phyloP scores from a whole-genome alignment of 2,797 vertebrate species.

The Eidolon dupreanum region DNA sequence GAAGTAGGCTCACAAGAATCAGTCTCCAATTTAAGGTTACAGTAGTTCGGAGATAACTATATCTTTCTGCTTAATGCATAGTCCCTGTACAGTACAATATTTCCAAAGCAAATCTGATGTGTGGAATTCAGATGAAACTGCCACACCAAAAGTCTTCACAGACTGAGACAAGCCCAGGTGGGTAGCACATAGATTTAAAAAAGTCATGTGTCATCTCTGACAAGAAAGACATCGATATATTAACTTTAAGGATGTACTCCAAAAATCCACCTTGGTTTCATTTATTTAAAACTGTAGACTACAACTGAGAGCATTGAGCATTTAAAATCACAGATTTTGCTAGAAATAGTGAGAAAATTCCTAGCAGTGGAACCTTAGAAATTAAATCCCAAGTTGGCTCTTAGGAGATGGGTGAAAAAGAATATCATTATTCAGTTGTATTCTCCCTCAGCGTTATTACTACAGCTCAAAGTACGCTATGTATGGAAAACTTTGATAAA shows the following conservation, averaged over 20 bases:
- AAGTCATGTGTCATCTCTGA: slow-evolving; percentile 33
- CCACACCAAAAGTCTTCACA: slow-evolving; percentile 30
- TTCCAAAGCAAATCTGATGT: slow-evolving; percentile 58
- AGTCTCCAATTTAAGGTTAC: slow-evolving; percentile 51
- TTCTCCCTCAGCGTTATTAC: slow-evolving; percentile 80
- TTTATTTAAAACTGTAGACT: slow-evolving; percentile 42
- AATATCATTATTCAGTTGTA: neutral
- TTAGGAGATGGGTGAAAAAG: slow-evolving; percentile 52
- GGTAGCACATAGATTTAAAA: slow-evolving; percentile 43
- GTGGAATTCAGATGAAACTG: neutral
- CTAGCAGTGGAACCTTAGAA: slow-evolving; percentile 55
- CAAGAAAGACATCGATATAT: slow-evolving; percentile 20
- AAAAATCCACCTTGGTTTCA: slow-evolving; percentile 40
- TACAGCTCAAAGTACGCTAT: slow-evolving; percentile 87
- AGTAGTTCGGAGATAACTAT: slow-evolving; percentile 57
- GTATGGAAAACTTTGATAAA: slow-evolving; percentile 98
- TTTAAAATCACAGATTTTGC: slow-evolving; percentile 33
- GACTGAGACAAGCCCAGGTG: slow-evolving; percentile 29
- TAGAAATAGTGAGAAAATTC: slow-evolving; percentile 31
- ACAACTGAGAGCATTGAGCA: neutral
- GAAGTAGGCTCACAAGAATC: slow-evolving; percentile 57
- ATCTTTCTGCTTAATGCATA: slow-evolving; percentile 57
- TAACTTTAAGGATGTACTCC: neutral
- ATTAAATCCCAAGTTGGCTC: slow-evolving; percentile 53
- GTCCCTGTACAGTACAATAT: neutral